Conservation (phyloP, 2,113 vertebrate species). For the Macrotus californicus region DNA sequence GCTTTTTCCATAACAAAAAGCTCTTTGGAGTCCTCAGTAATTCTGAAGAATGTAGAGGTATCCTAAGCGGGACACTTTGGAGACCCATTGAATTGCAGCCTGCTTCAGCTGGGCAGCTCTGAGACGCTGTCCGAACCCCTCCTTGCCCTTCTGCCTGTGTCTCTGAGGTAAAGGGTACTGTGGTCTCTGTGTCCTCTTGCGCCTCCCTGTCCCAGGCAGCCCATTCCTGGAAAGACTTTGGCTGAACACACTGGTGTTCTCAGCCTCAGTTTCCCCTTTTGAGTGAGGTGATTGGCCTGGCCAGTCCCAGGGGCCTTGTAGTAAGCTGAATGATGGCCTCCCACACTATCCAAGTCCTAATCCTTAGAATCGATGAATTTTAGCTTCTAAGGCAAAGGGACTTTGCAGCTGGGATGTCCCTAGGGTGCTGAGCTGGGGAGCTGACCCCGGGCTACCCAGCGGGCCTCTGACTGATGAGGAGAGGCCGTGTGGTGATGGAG, state of each 20-base stretch:
- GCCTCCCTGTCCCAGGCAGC: background rate
- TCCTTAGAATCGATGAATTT: no score
- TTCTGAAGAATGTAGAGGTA: background rate
- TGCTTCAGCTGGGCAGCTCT: background rate
- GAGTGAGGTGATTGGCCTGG: background rate
- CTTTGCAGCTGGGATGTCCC: background rate
- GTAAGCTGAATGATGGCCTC: background rate
- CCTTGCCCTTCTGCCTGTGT: background rate
- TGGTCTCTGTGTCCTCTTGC: background rate
- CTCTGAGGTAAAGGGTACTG: background rate
- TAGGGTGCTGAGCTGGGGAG: background rate
- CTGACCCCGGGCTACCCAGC: fast-evolving
- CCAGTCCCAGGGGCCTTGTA: background rate
- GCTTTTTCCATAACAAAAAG: background rate
- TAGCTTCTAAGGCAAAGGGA: background rate
- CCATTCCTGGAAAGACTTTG: background rate
- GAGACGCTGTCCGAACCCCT: background rate
- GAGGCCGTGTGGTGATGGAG: background rate
- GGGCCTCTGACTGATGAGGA: background rate
- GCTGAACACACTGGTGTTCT: background rate
- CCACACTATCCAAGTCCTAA: background rate
- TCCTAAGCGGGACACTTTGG: background rate
- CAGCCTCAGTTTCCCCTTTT: background rate
- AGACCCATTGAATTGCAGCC: background rate
- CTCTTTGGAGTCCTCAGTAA: background rate